These are phyloP conservation scores for Sander vitreus DNA, from an alignment of 2,113 vertebrate genomes.

Conservation along the genomic window DNA sequence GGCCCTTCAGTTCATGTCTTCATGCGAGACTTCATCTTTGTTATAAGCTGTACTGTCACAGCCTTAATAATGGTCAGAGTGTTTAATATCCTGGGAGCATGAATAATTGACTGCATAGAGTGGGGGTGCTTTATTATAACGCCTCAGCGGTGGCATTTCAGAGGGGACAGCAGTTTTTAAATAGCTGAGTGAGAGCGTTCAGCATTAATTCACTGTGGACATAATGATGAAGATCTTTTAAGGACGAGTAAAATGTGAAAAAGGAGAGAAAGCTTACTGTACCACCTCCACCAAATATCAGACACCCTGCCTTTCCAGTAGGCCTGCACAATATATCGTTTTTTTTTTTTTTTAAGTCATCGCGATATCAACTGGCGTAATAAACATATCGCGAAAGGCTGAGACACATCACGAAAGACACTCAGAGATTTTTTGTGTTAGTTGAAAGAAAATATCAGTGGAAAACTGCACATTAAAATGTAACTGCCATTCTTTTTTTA, in stretches of 20 bases:
- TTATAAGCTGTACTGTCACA: conserved; percentile 32
- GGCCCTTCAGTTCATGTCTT: not conserved
- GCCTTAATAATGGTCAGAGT: conserved; percentile 40
- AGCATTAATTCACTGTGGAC: conserved; percentile 65
- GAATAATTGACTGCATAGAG: conserved; percentile 64
- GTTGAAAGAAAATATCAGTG: no score
- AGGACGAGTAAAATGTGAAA: conserved; percentile 9
- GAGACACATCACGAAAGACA: no score
- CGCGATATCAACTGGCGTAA: no score
- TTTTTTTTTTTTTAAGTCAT: no score
- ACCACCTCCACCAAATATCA: not conserved
- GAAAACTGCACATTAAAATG: no score
- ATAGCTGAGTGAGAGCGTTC: conserved; percentile 72
- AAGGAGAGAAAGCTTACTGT: not conserved
- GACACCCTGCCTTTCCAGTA: not conserved
- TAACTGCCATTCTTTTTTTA: no score
- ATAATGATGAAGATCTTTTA: conserved; percentile 27
- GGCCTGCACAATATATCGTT: no score
- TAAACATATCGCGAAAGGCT: no score
- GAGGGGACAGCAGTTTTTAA: conserved; percentile 66
- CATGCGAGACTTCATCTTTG: conserved; percentile 21
- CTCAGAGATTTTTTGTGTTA: no score
- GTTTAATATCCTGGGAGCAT: conserved; percentile 61
- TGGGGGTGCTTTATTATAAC: conserved; percentile 56
- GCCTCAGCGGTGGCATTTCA: conserved; percentile 24